phyloP scores from a whole-genome alignment of 2,113 vertebrate genomes.

The Entomyzon cyanotis region DNA sequence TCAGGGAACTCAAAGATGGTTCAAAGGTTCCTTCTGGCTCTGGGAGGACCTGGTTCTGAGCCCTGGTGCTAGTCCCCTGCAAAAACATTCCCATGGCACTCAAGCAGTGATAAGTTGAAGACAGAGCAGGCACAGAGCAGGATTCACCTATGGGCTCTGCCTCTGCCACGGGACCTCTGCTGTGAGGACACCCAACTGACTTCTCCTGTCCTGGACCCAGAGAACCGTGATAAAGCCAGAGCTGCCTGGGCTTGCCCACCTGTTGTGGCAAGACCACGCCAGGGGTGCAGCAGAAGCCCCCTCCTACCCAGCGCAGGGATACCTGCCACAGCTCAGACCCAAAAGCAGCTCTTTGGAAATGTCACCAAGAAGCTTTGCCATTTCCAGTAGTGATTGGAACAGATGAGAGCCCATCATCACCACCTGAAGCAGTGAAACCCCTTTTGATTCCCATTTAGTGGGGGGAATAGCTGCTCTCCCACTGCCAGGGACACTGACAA shows the following conservation, averaged over 20 bases:
- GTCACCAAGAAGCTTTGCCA: background rate
- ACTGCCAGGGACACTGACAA: background rate
- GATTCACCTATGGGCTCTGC: rapidly evolving
- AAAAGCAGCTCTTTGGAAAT: background rate
- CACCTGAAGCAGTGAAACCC: background rate
- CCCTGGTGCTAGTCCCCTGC: background rate
- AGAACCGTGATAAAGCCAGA: background rate
- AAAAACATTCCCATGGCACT: rapidly evolving
- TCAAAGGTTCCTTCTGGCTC: rapidly evolving
- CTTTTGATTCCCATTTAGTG: background rate
- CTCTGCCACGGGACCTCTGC: background rate
- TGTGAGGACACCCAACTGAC: background rate
- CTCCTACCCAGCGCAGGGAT: background rate
- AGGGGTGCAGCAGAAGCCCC: background rate
- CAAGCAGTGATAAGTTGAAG: rapidly evolving
- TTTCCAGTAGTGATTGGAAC: rapidly evolving
- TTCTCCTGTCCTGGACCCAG: background rate
- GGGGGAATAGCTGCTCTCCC: rapidly evolving
- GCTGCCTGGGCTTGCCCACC: background rate
- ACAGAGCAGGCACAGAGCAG: rapidly evolving
- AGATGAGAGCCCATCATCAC: background rate
- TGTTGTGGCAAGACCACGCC: too few species aligned
- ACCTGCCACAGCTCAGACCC: background rate
- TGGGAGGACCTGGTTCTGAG: background rate
- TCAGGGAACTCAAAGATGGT: background rate